These are phyloP conservation scores for Achroia grisella DNA, from an alignment of 1,140 invertebrate genomes.

Conservation along the genomic window DNA sequence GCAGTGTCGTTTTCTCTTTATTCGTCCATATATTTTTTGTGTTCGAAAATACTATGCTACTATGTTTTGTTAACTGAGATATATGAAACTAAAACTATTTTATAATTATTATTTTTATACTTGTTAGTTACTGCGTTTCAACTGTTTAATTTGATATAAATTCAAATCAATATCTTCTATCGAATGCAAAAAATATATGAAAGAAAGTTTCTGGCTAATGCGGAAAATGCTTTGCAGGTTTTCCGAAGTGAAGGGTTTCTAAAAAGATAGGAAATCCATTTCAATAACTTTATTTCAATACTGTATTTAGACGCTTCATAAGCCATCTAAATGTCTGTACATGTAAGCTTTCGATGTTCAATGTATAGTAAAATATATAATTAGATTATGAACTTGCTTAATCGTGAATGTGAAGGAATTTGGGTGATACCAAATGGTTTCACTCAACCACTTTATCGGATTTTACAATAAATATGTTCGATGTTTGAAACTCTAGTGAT, in stretches of 20 bases:
- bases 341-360: slow-evolving; percentile 64
- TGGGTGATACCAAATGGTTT: slow-evolving; percentile 69
- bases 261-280: too few relatives aligned
- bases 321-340: slow-evolving; percentile 30
- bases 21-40: slow-evolving; percentile 24
- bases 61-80: too few relatives aligned
- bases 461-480: not conserved
- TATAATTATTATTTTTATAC: too few relatives aligned
- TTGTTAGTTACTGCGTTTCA: too few relatives aligned
- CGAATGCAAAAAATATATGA: too few relatives aligned
- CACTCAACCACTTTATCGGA: slow-evolving; percentile 13
- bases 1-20: slow-evolving; percentile 59
- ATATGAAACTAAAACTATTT: too few relatives aligned
- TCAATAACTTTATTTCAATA: not conserved
- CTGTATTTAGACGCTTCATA: slow-evolving; percentile 33
- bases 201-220: too few relatives aligned
- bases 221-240: too few relatives aligned
- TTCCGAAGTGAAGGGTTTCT: too few relatives aligned
- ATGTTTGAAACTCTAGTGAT: slow-evolving; percentile 3
- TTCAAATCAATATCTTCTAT: too few relatives aligned
- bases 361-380: slow-evolving; percentile 43
- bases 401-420: slow-evolving; percentile 54
- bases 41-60: not conserved
- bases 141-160: too few relatives aligned
- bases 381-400: slow-evolving; percentile 46